Evolutionary conservation across 2,113 vertebrate species (phyloP).

Genomic region (Brienomyrus longianalis): DNA sequence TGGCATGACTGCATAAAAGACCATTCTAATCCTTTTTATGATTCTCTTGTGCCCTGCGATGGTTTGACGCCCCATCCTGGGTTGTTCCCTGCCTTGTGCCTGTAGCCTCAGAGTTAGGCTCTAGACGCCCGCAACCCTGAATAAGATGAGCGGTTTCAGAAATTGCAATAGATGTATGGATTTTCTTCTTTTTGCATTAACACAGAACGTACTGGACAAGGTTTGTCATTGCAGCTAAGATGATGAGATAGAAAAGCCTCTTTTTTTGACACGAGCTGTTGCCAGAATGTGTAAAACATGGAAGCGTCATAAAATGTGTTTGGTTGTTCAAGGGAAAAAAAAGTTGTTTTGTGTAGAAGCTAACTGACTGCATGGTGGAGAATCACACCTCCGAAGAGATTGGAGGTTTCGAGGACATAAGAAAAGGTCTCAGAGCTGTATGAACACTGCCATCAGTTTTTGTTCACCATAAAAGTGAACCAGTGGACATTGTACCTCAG

Average conservation of each 20-base stretch:
- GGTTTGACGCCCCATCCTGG: too few relatives aligned
- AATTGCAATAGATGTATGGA: too few relatives aligned
- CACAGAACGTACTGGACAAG: background rate
- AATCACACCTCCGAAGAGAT: conserved; percentile 49
- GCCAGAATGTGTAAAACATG: background rate
- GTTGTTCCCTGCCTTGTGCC: too few relatives aligned
- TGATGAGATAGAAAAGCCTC: background rate
- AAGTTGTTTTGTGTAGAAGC: background rate
- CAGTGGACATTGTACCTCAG: background rate
- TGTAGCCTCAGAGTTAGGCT: too few relatives aligned
- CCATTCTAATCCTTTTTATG: background rate
- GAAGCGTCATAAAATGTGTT: background rate
- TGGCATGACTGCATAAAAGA: background rate
- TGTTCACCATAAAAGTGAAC: background rate
- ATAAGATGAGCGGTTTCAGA: too few relatives aligned
- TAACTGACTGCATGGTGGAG: conserved; percentile 48
- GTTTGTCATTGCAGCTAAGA: background rate
- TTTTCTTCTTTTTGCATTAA: background rate
- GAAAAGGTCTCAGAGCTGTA: background rate
- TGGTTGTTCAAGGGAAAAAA: background rate
- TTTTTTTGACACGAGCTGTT: background rate
- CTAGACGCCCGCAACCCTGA: too few relatives aligned
- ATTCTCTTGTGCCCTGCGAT: background rate
- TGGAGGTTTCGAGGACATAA: conserved; percentile 26
- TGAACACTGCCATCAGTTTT: background rate